Percentiles rank a stretch among this genome's conserved stretches.
Conservation (phyloP, 2,888 invertebrate genomes). For the Nycteola revayana region DNA sequence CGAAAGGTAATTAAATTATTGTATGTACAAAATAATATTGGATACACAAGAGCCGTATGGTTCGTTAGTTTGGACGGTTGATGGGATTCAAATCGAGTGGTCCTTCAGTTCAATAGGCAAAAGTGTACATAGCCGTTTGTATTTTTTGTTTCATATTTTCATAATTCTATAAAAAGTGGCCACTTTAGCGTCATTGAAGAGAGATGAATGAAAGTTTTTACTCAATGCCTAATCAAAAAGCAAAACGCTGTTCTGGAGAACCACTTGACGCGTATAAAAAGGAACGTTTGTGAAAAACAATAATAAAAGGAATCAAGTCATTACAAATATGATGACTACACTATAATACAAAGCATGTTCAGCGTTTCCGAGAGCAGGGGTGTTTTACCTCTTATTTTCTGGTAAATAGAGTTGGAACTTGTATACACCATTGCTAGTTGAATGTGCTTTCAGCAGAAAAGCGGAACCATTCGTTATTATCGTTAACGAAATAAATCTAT, state of each 20-base stretch:
- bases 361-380: too few relatives aligned
- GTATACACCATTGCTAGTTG: conserved; percentile 11
- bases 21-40: conserved; percentile 47
- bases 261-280: conserved; percentile 11
- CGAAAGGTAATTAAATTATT: conserved; percentile 57
- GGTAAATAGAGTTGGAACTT: conserved; percentile 22
- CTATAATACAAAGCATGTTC: background rate
- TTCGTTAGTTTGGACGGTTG: conserved; percentile 21
- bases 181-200: conserved; percentile 9
- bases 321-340: conserved; percentile 23
- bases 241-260: conserved; percentile 7
- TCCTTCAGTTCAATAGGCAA: conserved; percentile 22
- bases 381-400: conserved; percentile 7
- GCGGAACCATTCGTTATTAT: conserved; percentile 47
- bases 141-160: conserved; percentile 12
- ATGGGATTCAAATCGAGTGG: conserved; percentile 23
- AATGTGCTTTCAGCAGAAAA: conserved; percentile 36
- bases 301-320: conserved; percentile 26
- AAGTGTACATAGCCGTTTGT: conserved; percentile 1
- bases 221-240: conserved; percentile 5
- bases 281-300: conserved; percentile 8
- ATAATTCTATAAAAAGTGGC: conserved; percentile 8
- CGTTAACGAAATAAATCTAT: conserved; percentile 48
- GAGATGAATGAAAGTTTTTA: conserved; percentile 5
- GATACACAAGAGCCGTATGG: conserved; percentile 29